Conservation (phyloP, 2,888 invertebrate species). For the Kryphioiulus occultus region DNA sequence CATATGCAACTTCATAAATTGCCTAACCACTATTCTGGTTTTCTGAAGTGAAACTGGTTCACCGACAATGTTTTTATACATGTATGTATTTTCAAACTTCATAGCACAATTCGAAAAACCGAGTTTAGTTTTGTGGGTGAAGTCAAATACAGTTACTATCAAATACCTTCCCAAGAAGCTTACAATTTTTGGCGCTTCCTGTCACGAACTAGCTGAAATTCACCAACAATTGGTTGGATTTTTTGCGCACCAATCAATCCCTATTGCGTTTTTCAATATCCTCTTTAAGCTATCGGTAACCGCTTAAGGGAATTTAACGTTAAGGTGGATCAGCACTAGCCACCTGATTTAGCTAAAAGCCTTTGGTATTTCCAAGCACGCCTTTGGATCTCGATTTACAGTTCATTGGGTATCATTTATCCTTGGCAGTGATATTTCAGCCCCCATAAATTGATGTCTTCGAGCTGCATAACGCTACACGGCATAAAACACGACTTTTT, state of each 20-base stretch:
- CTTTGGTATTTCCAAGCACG: slow-evolving; percentile 25
- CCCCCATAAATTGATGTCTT: neutral
- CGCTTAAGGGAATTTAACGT: slow-evolving; percentile 13
- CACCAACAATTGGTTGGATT: neutral
- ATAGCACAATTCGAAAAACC: no score
- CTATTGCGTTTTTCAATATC: neutral
- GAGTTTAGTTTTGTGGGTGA: no score
- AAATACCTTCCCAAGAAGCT: no score
- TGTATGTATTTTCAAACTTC: no score
- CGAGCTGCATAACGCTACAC: neutral
- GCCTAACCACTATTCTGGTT: no score
- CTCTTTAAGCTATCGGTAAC: neutral
- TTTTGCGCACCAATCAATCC: neutral
- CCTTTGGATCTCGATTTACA: slow-evolving; percentile 14
- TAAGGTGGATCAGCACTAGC: neutral
- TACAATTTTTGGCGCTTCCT: no score
- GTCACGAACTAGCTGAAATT: neutral
- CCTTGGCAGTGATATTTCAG: slow-evolving; percentile 18
- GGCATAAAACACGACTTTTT: slow-evolving; percentile 17
- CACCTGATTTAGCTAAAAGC: slow-evolving; percentile 25
- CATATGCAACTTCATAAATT: no score
- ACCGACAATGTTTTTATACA: no score
- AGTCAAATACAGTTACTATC: no score
- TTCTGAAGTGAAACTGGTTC: no score
- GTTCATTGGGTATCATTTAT: slow-evolving; percentile 25